These are phyloP conservation scores for Tiaroga cobitis DNA, from an alignment of 2,797 vertebrate genomes.

Conservation along the genomic window DNA sequence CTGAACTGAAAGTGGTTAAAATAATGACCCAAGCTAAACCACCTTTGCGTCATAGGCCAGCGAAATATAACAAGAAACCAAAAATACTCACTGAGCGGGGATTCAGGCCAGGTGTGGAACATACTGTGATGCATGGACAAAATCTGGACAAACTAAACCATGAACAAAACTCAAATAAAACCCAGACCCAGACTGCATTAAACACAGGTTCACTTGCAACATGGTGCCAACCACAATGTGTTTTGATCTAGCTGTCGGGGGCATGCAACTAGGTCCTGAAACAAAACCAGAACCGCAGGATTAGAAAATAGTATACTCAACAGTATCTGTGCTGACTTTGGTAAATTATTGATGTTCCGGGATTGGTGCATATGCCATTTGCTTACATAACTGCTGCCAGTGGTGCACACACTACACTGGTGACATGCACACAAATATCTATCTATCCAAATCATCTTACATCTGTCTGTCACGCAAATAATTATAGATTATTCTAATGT, in stretches of 20 bases:
- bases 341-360: conserved; percentile 73
- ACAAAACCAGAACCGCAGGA: neutral
- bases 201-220: neutral
- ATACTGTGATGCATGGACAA: neutral
- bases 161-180: conserved; percentile 14
- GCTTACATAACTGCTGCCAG: conserved; percentile 54
- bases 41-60: conserved; percentile 23
- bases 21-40: conserved; percentile 14
- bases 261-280: neutral
- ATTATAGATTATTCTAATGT: neutral
- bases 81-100: neutral
- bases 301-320: conserved; percentile 24
- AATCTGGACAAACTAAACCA: conserved; percentile 3
- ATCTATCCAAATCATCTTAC: neutral
- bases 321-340: conserved; percentile 37
- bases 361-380: conserved; percentile 57
- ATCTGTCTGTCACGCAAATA: neutral
- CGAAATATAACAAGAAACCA: neutral
- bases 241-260: neutral
- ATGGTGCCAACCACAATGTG: neutral
- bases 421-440: neutral
- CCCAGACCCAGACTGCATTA: neutral
- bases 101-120: conserved; percentile 16
- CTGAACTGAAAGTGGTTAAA: conserved; percentile 1
- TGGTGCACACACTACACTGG: conserved; percentile 3